Percentiles rank a stretch among this genome's conserved stretches.
These are phyloP conservation scores for Stenichneumon culpator DNA, from an alignment of 2,888 invertebrate genomes.

Conservation along the genomic window DNA sequence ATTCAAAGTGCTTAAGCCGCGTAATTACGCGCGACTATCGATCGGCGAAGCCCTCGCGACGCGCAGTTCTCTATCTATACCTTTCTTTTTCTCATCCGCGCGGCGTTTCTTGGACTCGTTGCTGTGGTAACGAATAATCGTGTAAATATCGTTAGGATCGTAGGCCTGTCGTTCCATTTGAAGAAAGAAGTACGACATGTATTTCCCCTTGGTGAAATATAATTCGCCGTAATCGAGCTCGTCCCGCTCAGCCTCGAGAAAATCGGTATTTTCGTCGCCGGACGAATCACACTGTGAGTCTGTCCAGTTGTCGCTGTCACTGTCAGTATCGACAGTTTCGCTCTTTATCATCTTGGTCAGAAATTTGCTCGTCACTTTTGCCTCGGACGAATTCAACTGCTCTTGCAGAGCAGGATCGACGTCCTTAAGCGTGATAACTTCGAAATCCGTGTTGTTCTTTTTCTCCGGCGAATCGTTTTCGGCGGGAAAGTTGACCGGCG, in stretches of 20 bases:
- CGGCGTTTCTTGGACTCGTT: constrained; percentile 66
- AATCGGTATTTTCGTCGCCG: constrained; percentile 74
- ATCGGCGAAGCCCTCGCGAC: neutral
- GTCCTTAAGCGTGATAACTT: neutral
- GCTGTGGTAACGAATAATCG: constrained; percentile 78
- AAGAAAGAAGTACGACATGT: constrained; percentile 80
- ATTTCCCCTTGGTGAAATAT: constrained; percentile 82
- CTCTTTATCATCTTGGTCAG: constrained; percentile 36
- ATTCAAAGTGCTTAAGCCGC: neutral
- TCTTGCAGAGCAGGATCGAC: constrained; percentile 17
- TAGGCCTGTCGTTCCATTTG: constrained; percentile 81
- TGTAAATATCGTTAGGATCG: constrained; percentile 79
- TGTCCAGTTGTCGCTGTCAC: constrained; percentile 67
- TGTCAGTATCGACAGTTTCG: constrained; percentile 55
- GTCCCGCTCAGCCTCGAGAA: constrained; percentile 73
- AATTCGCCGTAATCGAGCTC: constrained; percentile 76
- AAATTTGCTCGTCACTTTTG: constrained; percentile 18
- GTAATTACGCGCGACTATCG: neutral
- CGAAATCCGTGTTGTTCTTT: neutral
- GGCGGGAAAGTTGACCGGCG: neutral
- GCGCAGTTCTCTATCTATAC: constrained; percentile 21
- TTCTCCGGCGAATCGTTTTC: constrained; percentile 7
- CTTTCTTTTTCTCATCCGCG: constrained; percentile 47
- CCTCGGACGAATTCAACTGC: neutral
- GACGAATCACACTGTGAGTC: constrained; percentile 69